A percentile compares a stretch with the other conserved stretches of the same genome.
phyloP scores from a whole-genome alignment of 2,113 vertebrate genomes.

The Neotoma lepida region DNA sequence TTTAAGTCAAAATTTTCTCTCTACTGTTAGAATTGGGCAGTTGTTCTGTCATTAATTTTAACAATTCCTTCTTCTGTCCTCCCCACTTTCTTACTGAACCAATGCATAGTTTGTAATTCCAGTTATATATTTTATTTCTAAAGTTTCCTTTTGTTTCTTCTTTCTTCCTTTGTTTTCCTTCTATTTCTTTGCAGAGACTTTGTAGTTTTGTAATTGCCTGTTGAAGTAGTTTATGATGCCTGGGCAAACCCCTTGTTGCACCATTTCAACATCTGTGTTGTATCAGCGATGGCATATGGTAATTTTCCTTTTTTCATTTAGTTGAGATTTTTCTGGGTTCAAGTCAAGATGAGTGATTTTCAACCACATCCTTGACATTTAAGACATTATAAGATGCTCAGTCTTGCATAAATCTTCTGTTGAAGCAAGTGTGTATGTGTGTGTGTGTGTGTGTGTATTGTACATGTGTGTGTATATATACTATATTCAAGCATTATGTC shows the following conservation, averaged over 20 bases:
- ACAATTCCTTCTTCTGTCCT: background rate
- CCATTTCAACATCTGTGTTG: constrained; percentile 29
- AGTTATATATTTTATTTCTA: background rate
- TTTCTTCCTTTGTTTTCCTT: background rate
- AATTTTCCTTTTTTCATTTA: background rate
- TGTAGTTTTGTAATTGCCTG: background rate
- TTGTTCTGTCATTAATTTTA: background rate
- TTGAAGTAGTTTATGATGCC: background rate
- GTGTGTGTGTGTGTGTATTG: background rate
- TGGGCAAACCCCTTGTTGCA: background rate
- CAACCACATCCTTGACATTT: background rate
- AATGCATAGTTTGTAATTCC: background rate
- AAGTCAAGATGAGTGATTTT: constrained; percentile 36
- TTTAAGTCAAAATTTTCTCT: constrained; percentile 5
- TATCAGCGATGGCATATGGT: background rate
- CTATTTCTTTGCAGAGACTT: background rate
- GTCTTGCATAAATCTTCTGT: background rate
- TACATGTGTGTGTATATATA: background rate
- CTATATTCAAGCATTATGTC: background rate
- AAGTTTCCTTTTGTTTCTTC: background rate
- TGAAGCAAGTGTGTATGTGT: background rate
- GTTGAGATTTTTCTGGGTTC: constrained; percentile 29
- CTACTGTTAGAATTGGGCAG: background rate
- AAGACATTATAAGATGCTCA: background rate
- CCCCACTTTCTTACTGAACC: background rate